Percentiles rank a stretch among this genome's conserved stretches.
phyloP scores from a whole-genome alignment of 2,113 vertebrate genomes.

The Xerus inauris region DNA sequence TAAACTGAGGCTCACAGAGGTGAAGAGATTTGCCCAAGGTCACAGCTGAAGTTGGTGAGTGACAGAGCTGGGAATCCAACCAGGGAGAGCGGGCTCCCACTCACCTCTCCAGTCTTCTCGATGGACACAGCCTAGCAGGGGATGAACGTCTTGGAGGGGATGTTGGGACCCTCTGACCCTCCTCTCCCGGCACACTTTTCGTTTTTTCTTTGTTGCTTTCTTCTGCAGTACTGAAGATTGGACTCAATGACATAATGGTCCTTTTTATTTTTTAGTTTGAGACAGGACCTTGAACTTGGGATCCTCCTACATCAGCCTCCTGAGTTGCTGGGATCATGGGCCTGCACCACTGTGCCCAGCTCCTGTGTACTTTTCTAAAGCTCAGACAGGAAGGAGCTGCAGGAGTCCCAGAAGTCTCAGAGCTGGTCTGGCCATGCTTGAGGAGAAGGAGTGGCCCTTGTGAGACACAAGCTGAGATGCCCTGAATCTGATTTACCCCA shows the following conservation, averaged over 20 bases:
- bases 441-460: not conserved
- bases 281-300: not conserved
- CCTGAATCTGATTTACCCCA: not conserved
- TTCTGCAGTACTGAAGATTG: not conserved
- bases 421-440: not conserved
- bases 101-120: not conserved
- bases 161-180: too few species aligned
- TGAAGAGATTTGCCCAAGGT: not conserved
- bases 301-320: not conserved
- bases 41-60: not conserved
- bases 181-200: too few species aligned
- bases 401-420: not conserved
- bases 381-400: not conserved
- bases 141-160: rapidly evolving
- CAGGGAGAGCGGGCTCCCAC: not conserved
- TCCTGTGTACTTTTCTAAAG: not conserved
- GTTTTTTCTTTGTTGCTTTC: not conserved
- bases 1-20: not conserved
- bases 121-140: not conserved
- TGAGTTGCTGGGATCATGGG: not conserved
- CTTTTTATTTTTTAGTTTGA: not conserved
- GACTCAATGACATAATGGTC: not conserved
- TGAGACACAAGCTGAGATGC: not conserved
- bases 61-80: not conserved
- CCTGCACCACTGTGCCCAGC: too few species aligned